Evolutionary conservation across 2,888 invertebrate genomes (phyloP), one percentile per base, ranked within the genome.

Genomic region (Polia nebulosa): DNA sequence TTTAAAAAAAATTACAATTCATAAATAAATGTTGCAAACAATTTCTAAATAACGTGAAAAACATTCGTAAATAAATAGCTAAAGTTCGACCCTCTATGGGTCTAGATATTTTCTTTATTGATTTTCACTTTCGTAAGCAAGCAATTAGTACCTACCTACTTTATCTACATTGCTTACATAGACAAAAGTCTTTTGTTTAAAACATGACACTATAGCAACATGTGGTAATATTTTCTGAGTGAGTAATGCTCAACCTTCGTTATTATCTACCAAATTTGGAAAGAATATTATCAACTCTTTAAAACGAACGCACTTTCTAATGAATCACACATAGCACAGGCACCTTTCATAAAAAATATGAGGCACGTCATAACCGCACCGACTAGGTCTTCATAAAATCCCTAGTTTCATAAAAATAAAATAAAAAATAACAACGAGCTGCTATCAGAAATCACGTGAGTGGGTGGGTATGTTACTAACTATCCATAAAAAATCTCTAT

Each of bases 291-390:
- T 69, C 71, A 32, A 64, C 53, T 25, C 41, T 62, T 60, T 58
- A 22, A 59, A 63, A 62, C 36, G 44, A 44, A 17, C 49, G n/a
- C 36, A 62, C 62, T 60, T 75, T 75, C 75, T 72, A 52, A 62
- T 78, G 79, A 75, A 52, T 75, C 79, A 81, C n/a, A 27, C 27
- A n/a, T 9, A n/a, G 7, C 15, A 47, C 0, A n/a, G 20, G 13
- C 20, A 27, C 15, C 11, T 17, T 15, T 2, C 9, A 9, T 34
- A 4, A 25, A 4, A 25, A 15, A 62, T 51, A 59, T 4, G 32
- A 22, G 0, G 27, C 20, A 58, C 9, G 9, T 22, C 7, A 25
- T 34, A 29, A 39, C 6, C 6, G n/a, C 1, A 6, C n/a, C 22
- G 25, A 39, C 22, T 15, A 17, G 22, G n/a, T 17, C 4, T 49